These are phyloP conservation scores for Orthosia gothica DNA, from an alignment of 2,888 invertebrate genomes.

Conservation along the genomic window DNA sequence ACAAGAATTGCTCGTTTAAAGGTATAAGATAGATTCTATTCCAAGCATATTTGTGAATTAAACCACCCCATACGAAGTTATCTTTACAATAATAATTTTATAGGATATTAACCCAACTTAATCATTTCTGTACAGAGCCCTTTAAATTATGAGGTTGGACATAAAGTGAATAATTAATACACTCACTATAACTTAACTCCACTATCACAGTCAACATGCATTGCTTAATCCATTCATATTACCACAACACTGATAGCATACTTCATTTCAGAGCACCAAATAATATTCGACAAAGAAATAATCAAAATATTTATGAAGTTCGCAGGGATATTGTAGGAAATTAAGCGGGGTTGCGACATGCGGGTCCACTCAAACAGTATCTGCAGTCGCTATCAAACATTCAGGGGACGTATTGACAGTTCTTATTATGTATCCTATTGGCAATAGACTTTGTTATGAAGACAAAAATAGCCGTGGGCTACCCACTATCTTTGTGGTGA, in stretches of 20 bases:
- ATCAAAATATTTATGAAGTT: constrained; percentile 79
- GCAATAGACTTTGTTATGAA: constrained; percentile 34
- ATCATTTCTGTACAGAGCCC: constrained; percentile 30
- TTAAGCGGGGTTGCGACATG: constrained; percentile 83
- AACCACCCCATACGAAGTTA: constrained; percentile 21
- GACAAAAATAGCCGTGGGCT: not conserved
- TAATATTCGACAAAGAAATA: constrained; percentile 70
- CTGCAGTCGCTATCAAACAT: constrained; percentile 86
- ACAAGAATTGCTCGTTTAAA: no score
- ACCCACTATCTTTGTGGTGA: not conserved
- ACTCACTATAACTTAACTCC: not conserved
- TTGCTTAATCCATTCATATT: constrained; percentile 28
- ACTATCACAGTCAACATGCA: constrained; percentile 33
- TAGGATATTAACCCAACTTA: constrained; percentile 21
- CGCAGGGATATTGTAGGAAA: constrained; percentile 77
- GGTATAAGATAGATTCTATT: no score
- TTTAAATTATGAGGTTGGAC: constrained; percentile 34
- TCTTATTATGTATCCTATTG: constrained; percentile 67
- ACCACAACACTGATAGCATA: constrained; percentile 32
- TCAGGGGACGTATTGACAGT: constrained; percentile 76
- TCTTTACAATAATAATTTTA: constrained; percentile 37
- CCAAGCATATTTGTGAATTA: not conserved
- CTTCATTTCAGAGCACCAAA: constrained; percentile 37
- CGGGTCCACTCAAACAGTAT: constrained; percentile 86
- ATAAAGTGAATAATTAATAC: constrained; percentile 28